These are phyloP conservation scores for Prunella strophiata DNA, from an alignment of 2,797 vertebrate genomes.

Conservation along the genomic window DNA sequence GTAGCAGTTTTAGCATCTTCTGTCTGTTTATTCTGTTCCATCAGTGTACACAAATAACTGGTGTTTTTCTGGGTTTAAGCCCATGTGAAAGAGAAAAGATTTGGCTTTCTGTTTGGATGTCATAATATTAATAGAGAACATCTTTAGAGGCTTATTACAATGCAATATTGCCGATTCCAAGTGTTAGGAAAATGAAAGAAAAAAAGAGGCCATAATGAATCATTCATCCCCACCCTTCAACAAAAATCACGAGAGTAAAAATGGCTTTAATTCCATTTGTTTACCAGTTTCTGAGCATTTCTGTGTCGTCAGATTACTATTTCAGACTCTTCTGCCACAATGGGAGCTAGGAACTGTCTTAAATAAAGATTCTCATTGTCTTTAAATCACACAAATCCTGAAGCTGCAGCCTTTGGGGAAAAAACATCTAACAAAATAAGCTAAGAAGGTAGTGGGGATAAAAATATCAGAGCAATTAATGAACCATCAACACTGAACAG, in stretches of 20 bases:
- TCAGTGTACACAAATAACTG: background rate
- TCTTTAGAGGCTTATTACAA: conserved; percentile 49
- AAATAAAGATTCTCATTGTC: background rate
- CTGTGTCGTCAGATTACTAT: conserved; percentile 9
- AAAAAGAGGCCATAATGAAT: conserved; percentile 35
- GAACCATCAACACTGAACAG: background rate
- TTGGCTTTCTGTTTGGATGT: conserved; percentile 49
- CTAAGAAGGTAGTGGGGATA: background rate
- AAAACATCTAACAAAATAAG: background rate
- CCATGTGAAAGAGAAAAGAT: conserved; percentile 54
- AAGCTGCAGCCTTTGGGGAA: background rate
- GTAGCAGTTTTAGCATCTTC: background rate
- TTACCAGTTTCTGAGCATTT: conserved; percentile 56
- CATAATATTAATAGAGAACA: conserved; percentile 61
- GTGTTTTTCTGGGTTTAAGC: conserved; percentile 35
- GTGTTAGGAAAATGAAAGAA: conserved; percentile 24
- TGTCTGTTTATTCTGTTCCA: conserved; percentile 21
- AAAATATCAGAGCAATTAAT: background rate
- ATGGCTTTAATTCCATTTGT: conserved; percentile 55
- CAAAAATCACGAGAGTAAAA: conserved; percentile 61
- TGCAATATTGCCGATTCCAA: conserved; percentile 19
- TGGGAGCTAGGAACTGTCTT: background rate
- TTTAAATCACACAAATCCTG: background rate
- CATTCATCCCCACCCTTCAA: conserved; percentile 37
- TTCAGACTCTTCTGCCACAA: conserved; percentile 21